A percentile compares a stretch with the other conserved stretches of the same genome.
These are phyloP conservation scores for Halictus quadricinctus DNA, from an alignment of 2,888 invertebrate genomes.

Conservation along the genomic window DNA sequence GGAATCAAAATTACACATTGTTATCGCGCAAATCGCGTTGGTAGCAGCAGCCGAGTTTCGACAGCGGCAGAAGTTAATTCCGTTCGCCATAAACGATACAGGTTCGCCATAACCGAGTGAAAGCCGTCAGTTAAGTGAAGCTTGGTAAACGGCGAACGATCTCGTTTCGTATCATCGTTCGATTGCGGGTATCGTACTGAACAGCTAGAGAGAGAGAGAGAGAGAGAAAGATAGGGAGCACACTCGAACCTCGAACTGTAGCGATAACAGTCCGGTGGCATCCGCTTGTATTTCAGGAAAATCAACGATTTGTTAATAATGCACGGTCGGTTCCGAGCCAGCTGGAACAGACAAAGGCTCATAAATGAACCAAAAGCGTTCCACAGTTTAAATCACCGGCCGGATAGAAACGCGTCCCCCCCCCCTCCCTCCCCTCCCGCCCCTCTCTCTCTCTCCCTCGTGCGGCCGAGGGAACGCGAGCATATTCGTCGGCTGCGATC, in stretches of 20 bases:
- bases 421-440: too few species aligned
- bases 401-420: constrained; percentile 7
- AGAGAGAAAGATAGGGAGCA: neutral
- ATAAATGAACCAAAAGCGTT: constrained; percentile 53
- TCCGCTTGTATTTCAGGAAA: constrained; percentile 1
- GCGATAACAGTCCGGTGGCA: neutral
- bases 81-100: neutral
- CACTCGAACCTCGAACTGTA: neutral
- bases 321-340: neutral
- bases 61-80: neutral
- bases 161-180: neutral
- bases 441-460: neutral
- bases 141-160: neutral
- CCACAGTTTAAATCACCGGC: constrained; percentile 52
- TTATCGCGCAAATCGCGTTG: neutral
- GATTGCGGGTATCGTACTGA: neutral
- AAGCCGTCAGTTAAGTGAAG: neutral
- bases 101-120: neutral
- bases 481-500: constrained; percentile 11
- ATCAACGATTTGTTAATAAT: constrained; percentile 15
- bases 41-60: neutral
- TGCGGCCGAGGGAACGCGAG: neutral
- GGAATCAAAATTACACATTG: neutral
- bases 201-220: neutral
- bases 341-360: constrained; percentile 35